Conservation (phyloP, 2,113 vertebrate species). For the Furnarius figulus region DNA sequence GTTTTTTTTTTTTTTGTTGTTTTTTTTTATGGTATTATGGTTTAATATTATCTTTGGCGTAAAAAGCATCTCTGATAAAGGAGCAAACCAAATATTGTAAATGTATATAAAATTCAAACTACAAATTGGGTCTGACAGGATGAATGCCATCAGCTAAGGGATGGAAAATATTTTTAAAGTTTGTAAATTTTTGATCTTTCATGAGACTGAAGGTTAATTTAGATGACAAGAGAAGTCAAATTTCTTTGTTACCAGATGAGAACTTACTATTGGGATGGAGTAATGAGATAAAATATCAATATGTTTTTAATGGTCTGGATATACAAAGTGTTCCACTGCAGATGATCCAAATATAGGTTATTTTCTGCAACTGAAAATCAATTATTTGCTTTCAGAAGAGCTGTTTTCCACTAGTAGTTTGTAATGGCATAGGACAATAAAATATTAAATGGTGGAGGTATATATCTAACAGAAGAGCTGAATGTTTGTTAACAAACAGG, state of each 20-base stretch:
- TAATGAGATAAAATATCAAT: conserved; percentile 23
- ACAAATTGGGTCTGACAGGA: neutral
- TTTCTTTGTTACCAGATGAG: neutral
- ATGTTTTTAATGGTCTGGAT: neutral
- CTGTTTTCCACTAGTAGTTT: neutral
- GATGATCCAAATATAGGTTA: neutral
- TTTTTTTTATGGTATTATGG: neutral
- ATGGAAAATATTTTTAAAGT: neutral
- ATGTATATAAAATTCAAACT: neutral
- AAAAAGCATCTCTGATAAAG: neutral
- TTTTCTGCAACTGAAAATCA: conserved; percentile 5
- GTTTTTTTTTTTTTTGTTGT: neutral
- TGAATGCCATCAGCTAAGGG: neutral
- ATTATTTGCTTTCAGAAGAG: neutral
- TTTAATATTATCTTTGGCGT: neutral
- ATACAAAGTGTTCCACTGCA: neutral
- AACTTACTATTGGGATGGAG: neutral
- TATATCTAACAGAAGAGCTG: neutral
- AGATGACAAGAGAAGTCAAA: neutral
- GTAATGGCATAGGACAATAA: neutral
- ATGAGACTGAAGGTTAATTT: neutral
- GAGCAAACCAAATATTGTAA: neutral
- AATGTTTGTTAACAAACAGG: neutral
- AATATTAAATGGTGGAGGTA: neutral
- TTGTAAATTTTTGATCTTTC: neutral